phyloP scores from a whole-genome alignment of 2,113 vertebrate genomes.

The Ammodytes dubius region DNA sequence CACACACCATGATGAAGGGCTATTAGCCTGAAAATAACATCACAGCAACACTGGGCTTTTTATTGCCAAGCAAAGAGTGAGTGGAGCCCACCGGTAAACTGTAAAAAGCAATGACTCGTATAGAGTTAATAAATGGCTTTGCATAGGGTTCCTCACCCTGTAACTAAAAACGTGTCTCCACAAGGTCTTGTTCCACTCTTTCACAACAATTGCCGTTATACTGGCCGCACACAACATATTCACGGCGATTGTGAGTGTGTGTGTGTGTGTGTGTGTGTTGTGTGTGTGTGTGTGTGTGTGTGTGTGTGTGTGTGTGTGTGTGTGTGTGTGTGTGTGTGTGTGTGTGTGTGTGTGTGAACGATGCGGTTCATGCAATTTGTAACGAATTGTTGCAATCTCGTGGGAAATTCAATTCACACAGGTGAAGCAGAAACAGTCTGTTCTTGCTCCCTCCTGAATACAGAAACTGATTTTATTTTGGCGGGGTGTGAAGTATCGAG shows the following conservation, averaged over 20 bases:
- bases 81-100: not conserved
- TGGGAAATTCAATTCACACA: slow-evolving; percentile 20
- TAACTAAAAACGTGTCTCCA: not conserved
- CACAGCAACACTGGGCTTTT: not conserved
- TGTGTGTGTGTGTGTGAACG: not conserved
- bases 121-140: slow-evolving; percentile 7
- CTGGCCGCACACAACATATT: not conserved
- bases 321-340: no score
- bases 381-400: slow-evolving; percentile 33
- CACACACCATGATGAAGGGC: not conserved
- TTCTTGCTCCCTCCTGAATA: not conserved
- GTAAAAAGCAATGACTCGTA: not conserved
- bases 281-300: no score
- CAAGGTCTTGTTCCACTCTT: not conserved
- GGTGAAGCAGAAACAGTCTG: slow-evolving; percentile 5
- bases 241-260: no score
- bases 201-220: not conserved
- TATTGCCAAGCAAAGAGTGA: not conserved
- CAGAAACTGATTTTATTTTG: no score
- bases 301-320: no score
- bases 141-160: slow-evolving; percentile 2
- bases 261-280: no score
- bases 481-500: not conserved
- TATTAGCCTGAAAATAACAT: slow-evolving; percentile 13
- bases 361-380: not conserved